These are phyloP conservation scores for Pammene aurita DNA, from an alignment of 2,888 invertebrate genomes.

Conservation along the genomic window DNA sequence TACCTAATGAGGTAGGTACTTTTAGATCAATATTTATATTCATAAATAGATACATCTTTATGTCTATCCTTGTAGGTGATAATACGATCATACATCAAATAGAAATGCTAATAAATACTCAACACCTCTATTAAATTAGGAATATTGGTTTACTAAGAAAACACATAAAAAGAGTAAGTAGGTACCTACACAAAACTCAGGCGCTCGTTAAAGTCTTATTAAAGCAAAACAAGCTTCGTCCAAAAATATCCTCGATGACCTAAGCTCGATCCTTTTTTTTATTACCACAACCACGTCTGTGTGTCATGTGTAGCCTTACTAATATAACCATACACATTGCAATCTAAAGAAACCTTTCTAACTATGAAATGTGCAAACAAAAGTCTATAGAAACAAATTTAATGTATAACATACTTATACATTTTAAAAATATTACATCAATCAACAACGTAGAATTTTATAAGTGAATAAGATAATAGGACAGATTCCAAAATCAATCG, in stretches of 20 bases:
- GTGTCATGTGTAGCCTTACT: neutral
- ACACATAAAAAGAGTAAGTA: too few species aligned
- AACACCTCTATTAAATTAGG: too few species aligned
- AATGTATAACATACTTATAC: neutral
- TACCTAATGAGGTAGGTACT: too few species aligned
- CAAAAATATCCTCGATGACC: constrained; percentile 38
- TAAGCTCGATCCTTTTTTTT: constrained; percentile 18
- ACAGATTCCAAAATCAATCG: constrained; percentile 56
- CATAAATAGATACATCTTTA: too few species aligned
- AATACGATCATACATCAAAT: too few species aligned
- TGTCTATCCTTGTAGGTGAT: too few species aligned
- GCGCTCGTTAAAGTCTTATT: constrained; percentile 30
- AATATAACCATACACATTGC: neutral
- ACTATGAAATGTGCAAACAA: neutral
- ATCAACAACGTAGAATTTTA: neutral
- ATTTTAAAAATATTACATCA: neutral
- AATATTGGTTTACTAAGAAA: too few species aligned
- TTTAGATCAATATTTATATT: too few species aligned
- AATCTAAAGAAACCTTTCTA: constrained; percentile 18
- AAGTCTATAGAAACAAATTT: neutral
- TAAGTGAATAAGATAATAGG: constrained; percentile 3
- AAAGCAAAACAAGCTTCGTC: constrained; percentile 30
- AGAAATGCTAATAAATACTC: too few species aligned
- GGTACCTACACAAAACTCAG: constrained; percentile 4
- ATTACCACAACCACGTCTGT: neutral